Percentiles rank a stretch among this genome's conserved stretches.
phyloP scores from a whole-genome alignment of 2,888 invertebrate genomes.

The Sarcophaga caerulescens region DNA sequence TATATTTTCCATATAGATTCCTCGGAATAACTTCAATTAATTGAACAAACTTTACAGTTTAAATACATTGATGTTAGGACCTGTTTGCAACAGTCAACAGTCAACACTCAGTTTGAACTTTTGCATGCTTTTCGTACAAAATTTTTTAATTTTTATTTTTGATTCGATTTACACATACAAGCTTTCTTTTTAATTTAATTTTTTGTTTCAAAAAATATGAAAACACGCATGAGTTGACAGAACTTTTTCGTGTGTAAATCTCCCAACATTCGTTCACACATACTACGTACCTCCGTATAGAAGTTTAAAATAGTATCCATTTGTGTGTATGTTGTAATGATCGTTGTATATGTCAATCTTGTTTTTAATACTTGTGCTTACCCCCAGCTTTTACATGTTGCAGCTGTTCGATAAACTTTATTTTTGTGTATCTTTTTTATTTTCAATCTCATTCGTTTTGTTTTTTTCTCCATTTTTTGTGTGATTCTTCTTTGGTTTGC shows the following conservation, averaged over 20 bases:
- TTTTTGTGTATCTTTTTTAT: neutral
- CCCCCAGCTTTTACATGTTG: slow-evolving; percentile 58
- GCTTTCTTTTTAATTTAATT: slow-evolving; percentile 12
- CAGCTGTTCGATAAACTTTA: slow-evolving; percentile 66
- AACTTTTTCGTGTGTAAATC: slow-evolving; percentile 55
- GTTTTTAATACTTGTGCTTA: slow-evolving; percentile 57
- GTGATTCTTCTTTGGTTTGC: neutral
- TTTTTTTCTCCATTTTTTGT: slow-evolving; percentile 13
- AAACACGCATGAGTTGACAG: slow-evolving; percentile 62
- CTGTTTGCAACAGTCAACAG: neutral
- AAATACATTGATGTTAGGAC: slow-evolving; percentile 8
- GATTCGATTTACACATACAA: slow-evolving; percentile 27
- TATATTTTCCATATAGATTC: no score
- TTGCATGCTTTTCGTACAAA: slow-evolving; percentile 2
- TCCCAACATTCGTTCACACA: no score
- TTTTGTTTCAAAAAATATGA: slow-evolving; percentile 10
- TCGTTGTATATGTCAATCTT: slow-evolving; percentile 50
- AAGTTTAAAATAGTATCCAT: neutral
- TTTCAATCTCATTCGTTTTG: no score
- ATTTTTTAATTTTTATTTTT: slow-evolving; percentile 5
- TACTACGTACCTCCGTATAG: neutral
- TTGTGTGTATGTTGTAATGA: neutral
- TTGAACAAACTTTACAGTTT: neutral
- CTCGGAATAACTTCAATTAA: neutral
- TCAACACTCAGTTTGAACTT: slow-evolving; percentile 61